Percentiles rank a stretch among this genome's conserved stretches.
Conservation (phyloP, 2,888 invertebrate species). For the Eueremaeus valkanovi region DNA sequence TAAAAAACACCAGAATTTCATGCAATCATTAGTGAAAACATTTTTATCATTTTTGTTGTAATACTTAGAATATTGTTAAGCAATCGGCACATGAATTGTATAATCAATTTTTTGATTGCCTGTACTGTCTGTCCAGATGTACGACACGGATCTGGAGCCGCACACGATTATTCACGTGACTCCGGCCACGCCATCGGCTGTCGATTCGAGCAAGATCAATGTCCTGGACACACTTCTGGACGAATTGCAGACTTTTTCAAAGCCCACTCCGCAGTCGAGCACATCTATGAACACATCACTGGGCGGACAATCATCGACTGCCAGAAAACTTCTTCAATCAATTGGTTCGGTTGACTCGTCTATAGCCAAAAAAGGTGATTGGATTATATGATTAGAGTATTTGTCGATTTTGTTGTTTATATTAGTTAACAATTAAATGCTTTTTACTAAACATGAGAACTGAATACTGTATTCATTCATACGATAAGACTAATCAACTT, state of each 20-base stretch:
- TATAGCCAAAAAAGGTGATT: constrained; percentile 28
- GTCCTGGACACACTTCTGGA: constrained; percentile 95
- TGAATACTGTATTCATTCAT: background rate
- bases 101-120: too few species aligned
- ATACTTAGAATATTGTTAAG: too few species aligned
- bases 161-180: constrained; percentile 48
- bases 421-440: background rate
- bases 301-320: constrained; percentile 24
- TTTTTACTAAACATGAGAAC: background rate
- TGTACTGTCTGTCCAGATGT: constrained; percentile 30
- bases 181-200: constrained; percentile 43
- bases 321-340: constrained; percentile 2
- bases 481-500: too few species aligned
- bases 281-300: background rate
- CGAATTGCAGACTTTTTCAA: constrained; percentile 82
- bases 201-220: constrained; percentile 62
- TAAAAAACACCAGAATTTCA: too few species aligned
- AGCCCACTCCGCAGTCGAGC: constrained; percentile 57
- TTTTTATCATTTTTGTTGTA: too few species aligned
- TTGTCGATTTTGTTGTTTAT: background rate
- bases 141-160: constrained; percentile 43
- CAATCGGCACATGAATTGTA: too few species aligned
- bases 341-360: constrained; percentile 19
- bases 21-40: too few species aligned
- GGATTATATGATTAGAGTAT: constrained; percentile 24